Base-by-base conservation (phyloP, 2,113 vertebrate species). In the Austrofundulus limnaeus region DNA sequence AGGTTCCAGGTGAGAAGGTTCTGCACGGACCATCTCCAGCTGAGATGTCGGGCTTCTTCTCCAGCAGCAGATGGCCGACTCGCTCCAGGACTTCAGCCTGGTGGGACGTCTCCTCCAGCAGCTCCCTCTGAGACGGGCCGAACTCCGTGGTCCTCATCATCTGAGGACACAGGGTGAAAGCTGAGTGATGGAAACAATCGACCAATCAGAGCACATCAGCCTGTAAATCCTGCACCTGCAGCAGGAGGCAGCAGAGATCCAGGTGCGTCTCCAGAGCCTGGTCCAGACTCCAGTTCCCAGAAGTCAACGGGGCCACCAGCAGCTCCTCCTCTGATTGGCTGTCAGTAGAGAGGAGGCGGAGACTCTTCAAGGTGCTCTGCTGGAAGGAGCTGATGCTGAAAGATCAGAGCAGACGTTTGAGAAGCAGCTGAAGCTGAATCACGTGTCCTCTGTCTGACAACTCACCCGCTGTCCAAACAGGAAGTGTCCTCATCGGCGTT, bases 231-330 rank as follows among this genome's bases (percentile, higher is more conserved):
- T 21, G 12, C 68, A 87, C 81, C 82, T 85, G 80, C 5, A 98
- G 75, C 72, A 99, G 91, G 45, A 86, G 86, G 70, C 81, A 90
- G 84, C 96, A 98, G 64, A 94, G 86, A 48, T 89, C 93, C 74
- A 99, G 90, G 72, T 99, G 97, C 34, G 90, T 87, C 1, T 87
- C 61, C 46, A 99, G 51, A 38, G 95, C 88, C 11, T 42, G 48
- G 42, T 99, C 97, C 2, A 98, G 87, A 83, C 90, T 88, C 19
- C 84, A 92, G 69, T 92, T 84, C 0, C 95, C 94, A 2, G 94
- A 94, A 1, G 93, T 95, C 28, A 96, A 75, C 5, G 88, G 84
- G 65, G 68, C 4, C 9, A 69, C 17, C 8, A 65, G 43, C 28
- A 73, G 16, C 37, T 81, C 72, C 0, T 87, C 81, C 56, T 80